Evolutionary conservation across 2,113 vertebrate species (phyloP).

Genomic region (Phalacrocorax brasilianus): DNA sequence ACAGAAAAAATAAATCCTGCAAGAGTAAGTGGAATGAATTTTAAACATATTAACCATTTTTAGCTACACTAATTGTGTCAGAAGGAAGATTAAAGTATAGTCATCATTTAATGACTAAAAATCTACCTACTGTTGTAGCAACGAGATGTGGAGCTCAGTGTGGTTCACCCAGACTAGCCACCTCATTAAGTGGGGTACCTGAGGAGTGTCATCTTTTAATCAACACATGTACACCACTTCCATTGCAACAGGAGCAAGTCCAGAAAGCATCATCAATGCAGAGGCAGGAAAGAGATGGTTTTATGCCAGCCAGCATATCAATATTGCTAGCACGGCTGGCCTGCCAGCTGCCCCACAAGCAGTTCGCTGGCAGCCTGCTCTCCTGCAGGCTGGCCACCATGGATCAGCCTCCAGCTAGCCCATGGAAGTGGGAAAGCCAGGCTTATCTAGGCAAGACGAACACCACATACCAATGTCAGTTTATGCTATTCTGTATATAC

Average conservation of each 20-base stretch:
- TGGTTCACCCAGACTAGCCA: background rate
- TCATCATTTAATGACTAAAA: background rate
- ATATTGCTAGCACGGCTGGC: fast-evolving
- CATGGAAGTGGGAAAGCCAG: background rate
- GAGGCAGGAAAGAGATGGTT: background rate
- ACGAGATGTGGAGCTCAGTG: background rate
- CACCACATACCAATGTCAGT: background rate
- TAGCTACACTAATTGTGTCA: background rate
- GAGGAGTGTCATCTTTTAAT: background rate
- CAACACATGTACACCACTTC: background rate
- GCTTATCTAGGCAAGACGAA: background rate
- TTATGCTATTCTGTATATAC: background rate
- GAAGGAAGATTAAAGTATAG: background rate
- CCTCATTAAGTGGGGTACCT: background rate
- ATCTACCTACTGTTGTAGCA: background rate
- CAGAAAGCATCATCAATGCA: background rate
- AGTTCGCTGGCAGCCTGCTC: background rate
- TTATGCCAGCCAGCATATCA: background rate
- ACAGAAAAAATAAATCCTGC: background rate
- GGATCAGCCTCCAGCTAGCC: background rate
- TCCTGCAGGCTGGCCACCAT: background rate
- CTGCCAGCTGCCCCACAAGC: background rate
- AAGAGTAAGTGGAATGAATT: background rate
- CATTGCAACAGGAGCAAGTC: background rate
- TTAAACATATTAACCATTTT: background rate